Evolutionary conservation across 2,888 invertebrate genomes (phyloP), one percentile per base, ranked within the genome.

Genomic region (Sisyra terminalis): DNA sequence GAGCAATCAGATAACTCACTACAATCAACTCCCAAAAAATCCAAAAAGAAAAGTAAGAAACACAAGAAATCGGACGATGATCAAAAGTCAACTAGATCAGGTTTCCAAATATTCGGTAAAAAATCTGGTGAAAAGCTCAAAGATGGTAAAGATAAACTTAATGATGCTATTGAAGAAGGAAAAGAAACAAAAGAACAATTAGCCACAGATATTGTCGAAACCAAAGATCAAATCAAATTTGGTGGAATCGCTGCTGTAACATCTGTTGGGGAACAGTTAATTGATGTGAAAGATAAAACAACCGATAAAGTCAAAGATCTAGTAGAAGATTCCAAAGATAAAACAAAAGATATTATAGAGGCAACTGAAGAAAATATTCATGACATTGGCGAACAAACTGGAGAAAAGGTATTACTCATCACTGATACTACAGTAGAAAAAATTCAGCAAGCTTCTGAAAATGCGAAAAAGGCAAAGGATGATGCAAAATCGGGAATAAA

Each of bases 371-470:
- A 39, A 11, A 38, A 38, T 16, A 2, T 10, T 3, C 16, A 16
- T 4, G 24, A 11, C 8, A 14, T 29, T 13, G 44, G 40, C 18
- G 44, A 43, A 39, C 5, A 13, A 29, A 29, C 41, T 18, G 24
- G 35, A n/a, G 39, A 39, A 10, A n/a, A 18, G 2, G 3, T 16
- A 15, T 8, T 17, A 17, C 17, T 29, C 14, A 2, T 11, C 3
- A 30, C 17, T 17, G 11, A 43, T 14, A 63, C 66, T 48, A 49
- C 30, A 34, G 40, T 54, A 6, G 65, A 62, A 51, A 54, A 60
- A 13, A 63, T 61, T 53, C 59, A 60, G 17, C 64, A 67, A 10
- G 64, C 64, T 52, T 57, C 68, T n/a, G 67, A 67, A 50, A 64
- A 67, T 2, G 53, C 60, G 30, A 51, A 64, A 4, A 66, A 67